phyloP scores from a whole-genome alignment of 2,797 vertebrate genomes.

The Sarcophilus harrisii region DNA sequence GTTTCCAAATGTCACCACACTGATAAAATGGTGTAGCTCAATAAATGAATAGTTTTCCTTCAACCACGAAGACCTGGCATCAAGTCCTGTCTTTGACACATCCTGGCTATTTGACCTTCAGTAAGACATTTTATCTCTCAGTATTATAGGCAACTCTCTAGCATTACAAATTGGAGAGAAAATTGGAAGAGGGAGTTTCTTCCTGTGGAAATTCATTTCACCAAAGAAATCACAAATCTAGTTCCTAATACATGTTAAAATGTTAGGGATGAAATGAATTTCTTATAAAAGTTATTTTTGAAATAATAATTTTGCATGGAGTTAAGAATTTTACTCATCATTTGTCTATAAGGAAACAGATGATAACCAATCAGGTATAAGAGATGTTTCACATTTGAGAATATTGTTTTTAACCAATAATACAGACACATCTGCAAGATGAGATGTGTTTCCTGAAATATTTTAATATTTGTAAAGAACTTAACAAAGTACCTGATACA shows the following conservation, averaged over 20 bases:
- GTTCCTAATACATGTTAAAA: neutral
- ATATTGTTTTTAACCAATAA: neutral
- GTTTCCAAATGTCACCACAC: neutral
- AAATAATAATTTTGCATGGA: neutral
- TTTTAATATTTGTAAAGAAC: neutral
- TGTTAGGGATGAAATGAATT: neutral
- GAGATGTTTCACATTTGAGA: neutral
- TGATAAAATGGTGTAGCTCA: neutral
- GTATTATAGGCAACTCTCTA: neutral
- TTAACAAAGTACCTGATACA: neutral
- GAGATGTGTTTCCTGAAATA: neutral
- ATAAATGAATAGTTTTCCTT: neutral
- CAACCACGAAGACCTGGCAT: neutral
- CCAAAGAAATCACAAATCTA: neutral
- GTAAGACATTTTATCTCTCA: neutral
- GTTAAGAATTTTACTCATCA: neutral
- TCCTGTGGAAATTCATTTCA: neutral
- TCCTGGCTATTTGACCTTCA: neutral
- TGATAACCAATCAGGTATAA: neutral
- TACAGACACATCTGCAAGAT: neutral
- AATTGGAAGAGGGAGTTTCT: neutral
- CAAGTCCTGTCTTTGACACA: neutral
- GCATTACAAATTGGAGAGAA: neutral
- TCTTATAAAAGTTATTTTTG: neutral
- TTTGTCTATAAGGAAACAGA: neutral